Percentiles rank a stretch among this genome's conserved stretches.
phyloP scores from a whole-genome alignment of 2,113 vertebrate genomes.

The Chrysemys picta region DNA sequence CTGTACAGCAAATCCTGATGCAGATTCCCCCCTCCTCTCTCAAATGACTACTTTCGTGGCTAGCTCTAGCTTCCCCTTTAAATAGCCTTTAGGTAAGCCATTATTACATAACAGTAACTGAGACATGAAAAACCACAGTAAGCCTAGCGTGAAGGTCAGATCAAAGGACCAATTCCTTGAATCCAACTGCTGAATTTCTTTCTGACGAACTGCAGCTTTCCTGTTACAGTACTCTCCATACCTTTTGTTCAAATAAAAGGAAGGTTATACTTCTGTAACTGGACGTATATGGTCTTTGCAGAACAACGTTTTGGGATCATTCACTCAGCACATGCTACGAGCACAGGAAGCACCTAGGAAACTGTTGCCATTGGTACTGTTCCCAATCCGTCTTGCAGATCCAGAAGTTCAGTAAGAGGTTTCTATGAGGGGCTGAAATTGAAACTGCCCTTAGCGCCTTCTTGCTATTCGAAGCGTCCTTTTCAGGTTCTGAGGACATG shows the following conservation, averaged over 20 bases:
- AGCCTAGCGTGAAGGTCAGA: conserved; percentile 68
- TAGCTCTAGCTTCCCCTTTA: conserved; percentile 30
- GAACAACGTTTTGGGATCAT: neutral
- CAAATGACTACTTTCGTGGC: conserved; percentile 53
- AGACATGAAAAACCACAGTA: conserved; percentile 66
- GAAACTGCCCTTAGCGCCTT: too few relatives aligned
- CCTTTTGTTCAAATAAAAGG: conserved; percentile 8
- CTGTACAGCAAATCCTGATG: conserved; percentile 37
- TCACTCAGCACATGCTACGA: neutral
- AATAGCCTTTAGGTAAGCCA: conserved; percentile 53
- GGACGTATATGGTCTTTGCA: neutral
- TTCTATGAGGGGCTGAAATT: neutral
- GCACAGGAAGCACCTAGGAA: neutral
- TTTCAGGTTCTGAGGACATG: too few relatives aligned
- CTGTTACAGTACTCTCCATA: neutral
- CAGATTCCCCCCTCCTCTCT: conserved; percentile 23
- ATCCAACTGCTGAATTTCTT: conserved; percentile 31
- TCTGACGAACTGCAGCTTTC: conserved; percentile 6
- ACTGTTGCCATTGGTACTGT: neutral
- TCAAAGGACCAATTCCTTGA: conserved; percentile 43
- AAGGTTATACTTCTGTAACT: neutral
- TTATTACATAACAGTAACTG: conserved; percentile 61
- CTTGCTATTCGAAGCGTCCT: too few relatives aligned
- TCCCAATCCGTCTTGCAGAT: neutral
- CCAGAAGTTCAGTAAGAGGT: neutral